phyloP scores from a whole-genome alignment of 2,113 vertebrate genomes.

The Misgurnus mizolepis region DNA sequence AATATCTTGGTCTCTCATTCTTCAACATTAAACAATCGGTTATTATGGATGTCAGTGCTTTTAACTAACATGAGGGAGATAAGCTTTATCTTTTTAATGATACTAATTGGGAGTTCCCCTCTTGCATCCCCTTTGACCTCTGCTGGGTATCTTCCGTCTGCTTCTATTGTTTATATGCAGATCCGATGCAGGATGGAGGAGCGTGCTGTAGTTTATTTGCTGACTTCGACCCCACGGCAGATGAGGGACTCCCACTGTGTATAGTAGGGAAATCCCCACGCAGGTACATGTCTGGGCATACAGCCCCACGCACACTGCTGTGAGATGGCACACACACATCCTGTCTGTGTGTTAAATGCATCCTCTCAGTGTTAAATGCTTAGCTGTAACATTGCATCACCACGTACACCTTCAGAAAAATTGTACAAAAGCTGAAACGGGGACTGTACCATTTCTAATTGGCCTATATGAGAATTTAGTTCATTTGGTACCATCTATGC shows the following conservation, averaged over 20 bases:
- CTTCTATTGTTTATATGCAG: conserved; percentile 44
- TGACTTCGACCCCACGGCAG: conserved; percentile 43
- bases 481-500: no score
- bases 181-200: not conserved
- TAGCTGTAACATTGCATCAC: not conserved
- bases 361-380: not conserved
- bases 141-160: conserved; percentile 25
- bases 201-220: conserved; percentile 40
- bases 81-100: conserved; percentile 9
- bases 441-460: no score
- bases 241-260: conserved; percentile 31
- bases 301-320: conserved; percentile 11
- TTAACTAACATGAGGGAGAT: not conserved
- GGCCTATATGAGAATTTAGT: no score
- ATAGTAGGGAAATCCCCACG: conserved; percentile 53
- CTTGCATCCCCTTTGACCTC: conserved; percentile 32
- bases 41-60: not conserved
- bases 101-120: conserved; percentile 46
- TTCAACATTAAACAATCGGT: not conserved
- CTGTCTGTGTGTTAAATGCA: not conserved
- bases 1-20: not conserved
- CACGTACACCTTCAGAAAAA: no score
- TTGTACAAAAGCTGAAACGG: no score
- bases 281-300: conserved; percentile 63
- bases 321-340: not conserved